Evolutionary conservation across 2,797 vertebrate genomes (phyloP).

Genomic region (Macroramphosus scolopax): DNA sequence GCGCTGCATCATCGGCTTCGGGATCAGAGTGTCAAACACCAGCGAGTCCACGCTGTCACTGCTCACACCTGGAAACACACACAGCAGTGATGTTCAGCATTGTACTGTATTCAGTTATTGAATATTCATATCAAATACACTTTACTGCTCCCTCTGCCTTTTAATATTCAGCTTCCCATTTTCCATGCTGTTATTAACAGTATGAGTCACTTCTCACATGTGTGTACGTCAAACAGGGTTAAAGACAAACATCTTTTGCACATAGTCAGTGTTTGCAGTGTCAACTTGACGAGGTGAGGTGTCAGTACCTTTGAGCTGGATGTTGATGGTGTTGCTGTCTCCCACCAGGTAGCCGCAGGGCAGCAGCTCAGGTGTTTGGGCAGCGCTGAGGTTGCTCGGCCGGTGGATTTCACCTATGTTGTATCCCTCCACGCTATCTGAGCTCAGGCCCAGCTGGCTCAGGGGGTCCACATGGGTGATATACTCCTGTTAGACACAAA

Average conservation of each 20-base stretch:
- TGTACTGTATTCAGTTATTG: too few relatives aligned
- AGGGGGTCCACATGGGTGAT: constrained; percentile 91
- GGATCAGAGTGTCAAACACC: constrained; percentile 93
- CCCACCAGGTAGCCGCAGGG: constrained; percentile 98
- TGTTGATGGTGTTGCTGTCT: constrained; percentile 92
- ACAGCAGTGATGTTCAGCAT: not conserved
- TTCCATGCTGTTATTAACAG: too few relatives aligned
- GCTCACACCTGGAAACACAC: constrained; percentile 74
- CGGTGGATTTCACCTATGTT: constrained; percentile 91
- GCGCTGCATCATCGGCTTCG: constrained; percentile 92
- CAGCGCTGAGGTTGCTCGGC: constrained; percentile 60
- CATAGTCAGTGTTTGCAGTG: too few relatives aligned
- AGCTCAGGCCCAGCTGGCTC: constrained; percentile 90
- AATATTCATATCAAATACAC: too few relatives aligned
- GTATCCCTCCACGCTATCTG: constrained; percentile 92
- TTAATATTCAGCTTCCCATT: too few relatives aligned
- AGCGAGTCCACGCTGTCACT: constrained; percentile 87
- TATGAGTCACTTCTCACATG: too few relatives aligned
- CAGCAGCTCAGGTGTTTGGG: constrained; percentile 88
- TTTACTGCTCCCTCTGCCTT: too few relatives aligned
- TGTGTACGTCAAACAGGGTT: too few relatives aligned
- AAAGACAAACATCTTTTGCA: too few relatives aligned
- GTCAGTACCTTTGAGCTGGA: constrained; percentile 86
- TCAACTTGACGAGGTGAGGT: not conserved
- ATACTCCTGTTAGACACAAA: constrained; percentile 84